Evolutionary conservation across 2,888 invertebrate species (phyloP).

Genomic region (Anoncus sp.): DNA sequence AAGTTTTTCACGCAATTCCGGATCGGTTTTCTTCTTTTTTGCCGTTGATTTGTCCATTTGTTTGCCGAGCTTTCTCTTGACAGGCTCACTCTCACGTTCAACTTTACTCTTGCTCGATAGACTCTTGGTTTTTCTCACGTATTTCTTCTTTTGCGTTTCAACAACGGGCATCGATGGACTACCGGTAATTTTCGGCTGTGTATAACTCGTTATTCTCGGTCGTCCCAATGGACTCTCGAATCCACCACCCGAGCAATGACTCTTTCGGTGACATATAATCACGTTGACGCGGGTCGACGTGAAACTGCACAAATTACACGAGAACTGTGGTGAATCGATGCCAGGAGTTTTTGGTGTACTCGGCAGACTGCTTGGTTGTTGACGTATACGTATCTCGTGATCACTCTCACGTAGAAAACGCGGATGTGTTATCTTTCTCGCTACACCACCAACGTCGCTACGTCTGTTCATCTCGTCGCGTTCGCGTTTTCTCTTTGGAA

Average conservation of each 20-base stretch:
- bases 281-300: constrained; percentile 89
- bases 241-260: constrained; percentile 86
- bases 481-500: constrained; percentile 79
- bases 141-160: constrained; percentile 82
- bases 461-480: constrained; percentile 71
- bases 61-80: constrained; percentile 78
- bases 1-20: constrained; percentile 88
- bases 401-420: constrained; percentile 84
- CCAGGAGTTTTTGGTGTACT: constrained; percentile 70
- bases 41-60: constrained; percentile 73
- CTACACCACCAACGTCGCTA: constrained; percentile 69
- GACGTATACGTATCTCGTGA: constrained; percentile 87
- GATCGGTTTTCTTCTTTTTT: constrained; percentile 85
- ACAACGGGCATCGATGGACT: constrained; percentile 38
- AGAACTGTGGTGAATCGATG: constrained; percentile 81
- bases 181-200: constrained; percentile 66
- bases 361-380: constrained; percentile 83
- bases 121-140: constrained; percentile 82
- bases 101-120: constrained; percentile 78
- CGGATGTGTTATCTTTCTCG: constrained; percentile 83
- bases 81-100: constrained; percentile 75
- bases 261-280: constrained; percentile 89
- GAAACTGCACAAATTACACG: constrained; percentile 88
- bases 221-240: constrained; percentile 67
- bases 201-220: constrained; percentile 61